Evolutionary conservation across 2,797 vertebrate species (phyloP).

Genomic region (Xiphorhynchus erythropygius): DNA sequence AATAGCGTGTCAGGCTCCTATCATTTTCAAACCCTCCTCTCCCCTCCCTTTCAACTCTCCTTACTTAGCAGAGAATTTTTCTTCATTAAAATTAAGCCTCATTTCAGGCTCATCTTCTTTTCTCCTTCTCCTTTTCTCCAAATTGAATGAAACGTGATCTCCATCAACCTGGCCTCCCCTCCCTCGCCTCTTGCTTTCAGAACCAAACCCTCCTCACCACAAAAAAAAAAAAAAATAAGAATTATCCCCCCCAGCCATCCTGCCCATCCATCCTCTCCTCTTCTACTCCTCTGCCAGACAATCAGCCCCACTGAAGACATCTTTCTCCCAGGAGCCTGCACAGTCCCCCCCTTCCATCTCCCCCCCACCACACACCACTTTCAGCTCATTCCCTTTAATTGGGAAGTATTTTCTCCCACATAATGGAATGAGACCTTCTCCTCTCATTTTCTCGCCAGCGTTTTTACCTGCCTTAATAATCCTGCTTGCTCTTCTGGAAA

Average conservation of each 20-base stretch:
- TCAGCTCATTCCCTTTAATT: slow-evolving; percentile 36
- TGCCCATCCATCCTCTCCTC: neutral
- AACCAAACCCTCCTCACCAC: slow-evolving; percentile 33
- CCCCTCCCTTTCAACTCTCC: slow-evolving; percentile 70
- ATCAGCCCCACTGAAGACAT: neutral
- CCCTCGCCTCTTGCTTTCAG: slow-evolving; percentile 44
- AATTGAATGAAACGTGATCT: slow-evolving; percentile 62
- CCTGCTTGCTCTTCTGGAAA: neutral
- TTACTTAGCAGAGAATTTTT: slow-evolving; percentile 71
- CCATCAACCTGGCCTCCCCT: slow-evolving; percentile 48
- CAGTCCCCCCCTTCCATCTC: neutral
- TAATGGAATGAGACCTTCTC: slow-evolving; percentile 36
- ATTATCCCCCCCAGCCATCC: neutral
- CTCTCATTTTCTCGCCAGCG: neutral
- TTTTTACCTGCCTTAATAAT: slow-evolving; percentile 18
- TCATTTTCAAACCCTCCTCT: slow-evolving; percentile 51
- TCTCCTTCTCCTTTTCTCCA: slow-evolving; percentile 67
- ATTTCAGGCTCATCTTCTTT: slow-evolving; percentile 74
- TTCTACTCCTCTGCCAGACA: neutral
- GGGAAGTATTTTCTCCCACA: slow-evolving; percentile 31
- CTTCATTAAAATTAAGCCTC: slow-evolving; percentile 79
- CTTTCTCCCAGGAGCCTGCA: neutral
- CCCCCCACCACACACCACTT: neutral
- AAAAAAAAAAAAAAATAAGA: neutral
- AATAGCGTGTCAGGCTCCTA: slow-evolving; percentile 54